Evolutionary conservation across 2,888 invertebrate species (phyloP).

Genomic region (Phyllotreta striolata): DNA sequence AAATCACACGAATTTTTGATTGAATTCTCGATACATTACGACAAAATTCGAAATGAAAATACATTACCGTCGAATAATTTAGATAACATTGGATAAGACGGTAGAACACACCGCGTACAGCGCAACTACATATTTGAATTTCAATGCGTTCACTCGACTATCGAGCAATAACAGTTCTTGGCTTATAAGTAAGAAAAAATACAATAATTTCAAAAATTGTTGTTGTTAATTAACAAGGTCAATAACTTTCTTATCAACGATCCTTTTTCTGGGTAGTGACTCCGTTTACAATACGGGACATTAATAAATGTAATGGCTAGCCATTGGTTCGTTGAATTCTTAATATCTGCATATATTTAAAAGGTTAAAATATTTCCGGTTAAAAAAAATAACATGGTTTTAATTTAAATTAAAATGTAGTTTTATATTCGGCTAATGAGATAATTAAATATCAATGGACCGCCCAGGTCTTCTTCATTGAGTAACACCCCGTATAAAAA

Average conservation of each 20-base stretch:
- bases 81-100: slow-evolving; percentile 10
- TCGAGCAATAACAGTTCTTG: slow-evolving; percentile 28
- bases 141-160: slow-evolving; percentile 31
- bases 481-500: slow-evolving; percentile 3
- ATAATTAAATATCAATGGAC: too few species aligned
- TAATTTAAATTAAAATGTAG: too few species aligned
- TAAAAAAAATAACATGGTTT: too few species aligned
- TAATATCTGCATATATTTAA: too few species aligned
- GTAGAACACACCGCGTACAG: not conserved
- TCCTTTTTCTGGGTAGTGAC: slow-evolving; percentile 26
- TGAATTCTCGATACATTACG: not conserved
- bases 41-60: not conserved
- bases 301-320: not conserved
- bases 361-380: too few species aligned
- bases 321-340: not conserved
- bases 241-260: slow-evolving; percentile 37
- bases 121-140: slow-evolving; percentile 27
- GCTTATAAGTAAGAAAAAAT: slow-evolving; percentile 34
- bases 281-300: not conserved
- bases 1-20: not conserved
- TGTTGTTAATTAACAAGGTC: slow-evolving; percentile 36
- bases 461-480: too few species aligned
- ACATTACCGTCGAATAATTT: slow-evolving; percentile 27
- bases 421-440: too few species aligned
- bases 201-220: slow-evolving; percentile 34